Evolutionary conservation across 2,113 vertebrate species (phyloP).

Genomic region (Bolborhynchus lineola): DNA sequence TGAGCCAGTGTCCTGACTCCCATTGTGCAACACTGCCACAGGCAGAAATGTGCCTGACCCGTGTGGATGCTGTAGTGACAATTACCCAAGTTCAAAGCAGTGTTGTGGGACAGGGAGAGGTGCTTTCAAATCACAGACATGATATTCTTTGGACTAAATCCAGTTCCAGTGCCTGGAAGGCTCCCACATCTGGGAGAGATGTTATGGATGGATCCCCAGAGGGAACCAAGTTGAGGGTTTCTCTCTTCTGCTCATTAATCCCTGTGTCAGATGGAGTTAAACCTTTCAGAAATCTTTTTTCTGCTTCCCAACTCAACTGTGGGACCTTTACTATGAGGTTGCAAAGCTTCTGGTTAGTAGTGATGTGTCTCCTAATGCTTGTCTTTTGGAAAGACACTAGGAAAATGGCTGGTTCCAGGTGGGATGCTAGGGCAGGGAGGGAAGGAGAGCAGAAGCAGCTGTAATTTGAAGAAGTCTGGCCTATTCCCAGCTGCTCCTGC

Average conservation of each 20-base stretch:
- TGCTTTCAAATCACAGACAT: not conserved
- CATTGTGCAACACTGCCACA: fast-evolving
- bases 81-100: not conserved
- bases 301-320: not conserved
- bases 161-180: not conserved
- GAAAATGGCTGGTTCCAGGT: not conserved
- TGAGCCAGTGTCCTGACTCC: not conserved
- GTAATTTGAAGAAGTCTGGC: not conserved
- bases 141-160: not conserved
- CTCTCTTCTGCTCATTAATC: not conserved
- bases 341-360: not conserved
- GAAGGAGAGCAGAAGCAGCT: not conserved
- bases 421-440: not conserved
- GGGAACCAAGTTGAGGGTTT: not conserved
- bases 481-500: not conserved
- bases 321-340: fast-evolving
- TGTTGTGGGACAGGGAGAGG: not conserved
- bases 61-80: fast-evolving
- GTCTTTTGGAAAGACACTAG: not conserved
- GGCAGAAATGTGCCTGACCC: not conserved
- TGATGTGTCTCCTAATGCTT: not conserved
- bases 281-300: not conserved
- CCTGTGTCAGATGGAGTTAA: not conserved
- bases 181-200: not conserved
- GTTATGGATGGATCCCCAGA: not conserved